Evolutionary conservation across 2,888 invertebrate species (phyloP).

Genomic region (Andrena fulva): DNA sequence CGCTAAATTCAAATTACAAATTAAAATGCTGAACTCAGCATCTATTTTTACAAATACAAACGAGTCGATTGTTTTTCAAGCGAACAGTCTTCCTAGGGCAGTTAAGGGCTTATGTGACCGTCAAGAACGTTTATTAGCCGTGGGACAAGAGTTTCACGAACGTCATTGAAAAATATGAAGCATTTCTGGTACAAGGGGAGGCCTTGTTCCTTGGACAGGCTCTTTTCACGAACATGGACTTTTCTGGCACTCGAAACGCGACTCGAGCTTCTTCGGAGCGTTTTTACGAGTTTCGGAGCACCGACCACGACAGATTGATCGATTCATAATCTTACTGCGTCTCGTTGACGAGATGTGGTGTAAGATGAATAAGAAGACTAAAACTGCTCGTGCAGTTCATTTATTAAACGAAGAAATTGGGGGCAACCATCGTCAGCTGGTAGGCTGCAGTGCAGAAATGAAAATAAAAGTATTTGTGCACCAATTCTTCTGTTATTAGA

Average conservation of each 20-base stretch:
- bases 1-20: not conserved
- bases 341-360: not conserved
- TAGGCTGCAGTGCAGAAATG: not conserved
- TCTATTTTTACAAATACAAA: conserved; percentile 15
- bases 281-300: conserved; percentile 48
- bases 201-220: conserved; percentile 55
- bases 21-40: not conserved
- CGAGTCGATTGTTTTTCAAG: conserved; percentile 26
- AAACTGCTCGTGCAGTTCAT: not conserved
- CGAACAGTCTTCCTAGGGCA: not conserved
- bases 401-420: not conserved
- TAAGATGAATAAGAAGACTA: not conserved
- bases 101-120: conserved; percentile 5
- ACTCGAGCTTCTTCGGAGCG: conserved; percentile 25
- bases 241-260: conserved; percentile 31
- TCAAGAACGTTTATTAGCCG: conserved; percentile 40
- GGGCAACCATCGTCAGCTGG: not conserved
- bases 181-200: conserved; percentile 49
- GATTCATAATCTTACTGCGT: conserved; percentile 48
- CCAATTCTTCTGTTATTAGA: too few species aligned
- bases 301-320: conserved; percentile 52
- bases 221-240: conserved; percentile 57
- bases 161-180: conserved; percentile 52
- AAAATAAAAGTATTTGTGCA: not conserved
- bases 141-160: conserved; percentile 56